A percentile compares a stretch with the other conserved stretches of the same genome.
Evolutionary conservation across 1,140 invertebrate genomes (phyloP).

Genomic region (Euschistus heros): DNA sequence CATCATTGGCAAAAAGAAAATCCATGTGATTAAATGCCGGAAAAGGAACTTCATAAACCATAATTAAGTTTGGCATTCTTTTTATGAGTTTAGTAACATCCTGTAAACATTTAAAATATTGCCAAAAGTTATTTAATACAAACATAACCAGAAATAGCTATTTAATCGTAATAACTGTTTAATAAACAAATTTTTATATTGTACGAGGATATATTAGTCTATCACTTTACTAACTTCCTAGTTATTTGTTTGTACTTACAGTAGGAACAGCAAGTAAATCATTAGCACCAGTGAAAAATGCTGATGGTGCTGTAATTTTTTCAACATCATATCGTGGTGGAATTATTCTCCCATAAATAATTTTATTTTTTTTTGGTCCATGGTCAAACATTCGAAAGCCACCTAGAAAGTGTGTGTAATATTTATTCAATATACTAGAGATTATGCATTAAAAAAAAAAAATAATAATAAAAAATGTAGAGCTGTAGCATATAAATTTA

Average conservation of each 20-base stretch:
- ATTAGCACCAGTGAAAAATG: slow-evolving; percentile 48
- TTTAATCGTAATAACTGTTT: too few species aligned
- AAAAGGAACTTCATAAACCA: slow-evolving; percentile 41
- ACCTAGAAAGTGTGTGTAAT: slow-evolving; percentile 12
- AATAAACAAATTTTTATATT: too few species aligned
- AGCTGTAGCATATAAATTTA: too few species aligned
- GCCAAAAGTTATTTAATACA: neutral
- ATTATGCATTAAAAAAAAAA: too few species aligned
- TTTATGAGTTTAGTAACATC: slow-evolving; percentile 47
- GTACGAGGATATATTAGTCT: too few species aligned
- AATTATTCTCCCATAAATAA: slow-evolving; percentile 36
- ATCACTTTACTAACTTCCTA: too few species aligned
- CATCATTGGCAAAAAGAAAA: slow-evolving; percentile 52
- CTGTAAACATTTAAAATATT: slow-evolving; percentile 23
- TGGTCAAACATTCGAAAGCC: slow-evolving; percentile 38
- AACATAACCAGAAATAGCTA: too few species aligned
- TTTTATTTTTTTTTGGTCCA: slow-evolving; percentile 38
- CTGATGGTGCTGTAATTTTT: slow-evolving; percentile 51
- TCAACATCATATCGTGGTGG: slow-evolving; percentile 48
- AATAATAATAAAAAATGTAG: too few species aligned
- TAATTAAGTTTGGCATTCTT: slow-evolving; percentile 38
- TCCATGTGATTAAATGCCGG: slow-evolving; percentile 57
- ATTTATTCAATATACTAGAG: too few species aligned
- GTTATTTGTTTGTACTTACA: slow-evolving; percentile 4
- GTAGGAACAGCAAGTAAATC: slow-evolving; percentile 21